Conservation (phyloP, 2,113 vertebrate genomes). For the Tonatia bakeri region DNA sequence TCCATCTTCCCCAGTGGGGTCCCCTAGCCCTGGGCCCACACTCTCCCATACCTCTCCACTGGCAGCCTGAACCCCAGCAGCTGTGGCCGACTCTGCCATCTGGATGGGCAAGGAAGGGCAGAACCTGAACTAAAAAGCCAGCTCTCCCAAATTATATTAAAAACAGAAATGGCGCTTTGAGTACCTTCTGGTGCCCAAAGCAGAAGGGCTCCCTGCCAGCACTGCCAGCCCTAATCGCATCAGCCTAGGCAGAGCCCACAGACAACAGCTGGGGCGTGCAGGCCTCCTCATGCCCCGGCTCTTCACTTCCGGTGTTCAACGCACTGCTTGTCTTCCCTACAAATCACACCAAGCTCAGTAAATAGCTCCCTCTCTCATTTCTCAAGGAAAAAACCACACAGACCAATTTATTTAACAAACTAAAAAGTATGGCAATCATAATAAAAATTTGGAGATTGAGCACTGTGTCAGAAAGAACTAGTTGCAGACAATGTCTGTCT, state of each 20-base stretch:
- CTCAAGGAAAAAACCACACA: background rate
- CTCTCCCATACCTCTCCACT: background rate
- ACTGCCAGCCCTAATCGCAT: constrained; percentile 71
- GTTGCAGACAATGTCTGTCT: background rate
- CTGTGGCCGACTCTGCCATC: constrained; percentile 19
- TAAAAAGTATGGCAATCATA: background rate
- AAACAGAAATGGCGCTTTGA: constrained; percentile 18
- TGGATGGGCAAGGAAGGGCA: background rate
- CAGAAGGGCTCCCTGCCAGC: constrained; percentile 75
- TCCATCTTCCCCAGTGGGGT: background rate
- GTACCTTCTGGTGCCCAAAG: background rate
- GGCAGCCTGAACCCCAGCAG: constrained; percentile 42
- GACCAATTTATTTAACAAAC: background rate
- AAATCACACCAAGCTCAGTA: constrained; percentile 19
- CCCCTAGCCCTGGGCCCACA: background rate
- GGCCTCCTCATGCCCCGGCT: background rate
- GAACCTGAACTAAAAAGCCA: constrained; percentile 36
- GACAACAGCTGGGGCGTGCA: background rate
- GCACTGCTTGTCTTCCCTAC: background rate
- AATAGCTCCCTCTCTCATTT: background rate
- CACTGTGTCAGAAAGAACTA: background rate
- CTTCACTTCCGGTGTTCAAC: background rate
- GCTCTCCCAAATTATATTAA: constrained; percentile 7
- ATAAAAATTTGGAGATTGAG: background rate
- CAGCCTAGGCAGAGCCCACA: constrained; percentile 48